Evolutionary conservation across 2,888 invertebrate genomes (phyloP).

Genomic region (Melipona beecheii): DNA sequence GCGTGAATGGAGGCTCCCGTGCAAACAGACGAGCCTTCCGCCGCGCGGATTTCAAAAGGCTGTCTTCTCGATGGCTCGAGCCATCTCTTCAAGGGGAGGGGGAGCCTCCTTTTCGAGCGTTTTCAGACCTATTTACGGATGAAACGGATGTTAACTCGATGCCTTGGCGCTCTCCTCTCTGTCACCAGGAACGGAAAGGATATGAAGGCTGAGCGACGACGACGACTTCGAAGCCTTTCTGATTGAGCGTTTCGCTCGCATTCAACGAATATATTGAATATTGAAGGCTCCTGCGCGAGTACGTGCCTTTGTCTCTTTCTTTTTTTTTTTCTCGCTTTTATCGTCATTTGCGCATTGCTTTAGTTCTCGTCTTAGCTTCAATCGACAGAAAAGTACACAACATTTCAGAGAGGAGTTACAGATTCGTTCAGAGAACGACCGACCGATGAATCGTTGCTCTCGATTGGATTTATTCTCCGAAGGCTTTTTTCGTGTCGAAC

Average conservation of each 20-base stretch:
- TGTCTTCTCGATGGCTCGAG: slow-evolving; percentile 4
- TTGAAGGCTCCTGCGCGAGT: slow-evolving; percentile 15
- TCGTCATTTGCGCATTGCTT: too few species aligned
- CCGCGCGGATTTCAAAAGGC: slow-evolving; percentile 63
- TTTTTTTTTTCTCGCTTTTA: background rate
- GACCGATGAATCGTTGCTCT: background rate
- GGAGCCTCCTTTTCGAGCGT: slow-evolving; percentile 32
- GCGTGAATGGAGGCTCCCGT: slow-evolving; percentile 59
- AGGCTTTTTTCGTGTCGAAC: background rate
- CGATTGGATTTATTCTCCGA: slow-evolving; percentile 2
- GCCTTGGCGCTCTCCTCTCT: slow-evolving; percentile 9
- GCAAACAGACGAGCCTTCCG: slow-evolving; percentile 63
- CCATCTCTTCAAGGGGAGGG: background rate
- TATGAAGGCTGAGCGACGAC: slow-evolving; percentile 35
- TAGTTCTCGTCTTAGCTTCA: background rate
- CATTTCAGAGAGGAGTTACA: background rate
- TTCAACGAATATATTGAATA: slow-evolving; percentile 41
- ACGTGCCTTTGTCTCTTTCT: background rate
- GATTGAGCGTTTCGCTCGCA: slow-evolving; percentile 35
- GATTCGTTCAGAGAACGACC: background rate
- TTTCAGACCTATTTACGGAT: slow-evolving; percentile 61
- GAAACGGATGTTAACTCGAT: slow-evolving; percentile 59
- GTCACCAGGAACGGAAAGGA: slow-evolving; percentile 42
- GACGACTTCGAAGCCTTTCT: slow-evolving; percentile 12
- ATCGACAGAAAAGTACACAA: background rate